A percentile compares a stretch with the other conserved stretches of the same genome.
phyloP scores from a whole-genome alignment of 2,113 vertebrate species.

The Epinephelus fuscoguttatus region DNA sequence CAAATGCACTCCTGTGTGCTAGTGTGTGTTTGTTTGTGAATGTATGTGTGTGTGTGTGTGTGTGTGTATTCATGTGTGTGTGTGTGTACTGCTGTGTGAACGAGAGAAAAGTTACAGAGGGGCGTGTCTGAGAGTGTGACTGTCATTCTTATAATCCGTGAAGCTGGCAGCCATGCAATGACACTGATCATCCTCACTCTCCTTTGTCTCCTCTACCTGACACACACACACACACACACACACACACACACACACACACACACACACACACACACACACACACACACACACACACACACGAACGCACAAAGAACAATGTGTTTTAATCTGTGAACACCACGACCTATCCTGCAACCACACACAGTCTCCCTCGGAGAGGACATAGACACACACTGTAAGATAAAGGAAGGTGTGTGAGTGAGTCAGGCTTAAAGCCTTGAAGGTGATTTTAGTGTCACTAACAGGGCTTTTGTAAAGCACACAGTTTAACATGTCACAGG shows the following conservation, averaged over 20 bases:
- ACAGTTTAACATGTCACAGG: background rate
- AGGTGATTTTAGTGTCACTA: slow-evolving; percentile 6
- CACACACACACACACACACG: slow-evolving; percentile 21
- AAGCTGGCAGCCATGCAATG: slow-evolving; percentile 54
- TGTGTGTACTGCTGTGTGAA: background rate
- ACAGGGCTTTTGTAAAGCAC: background rate
- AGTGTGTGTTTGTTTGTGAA: slow-evolving; percentile 30
- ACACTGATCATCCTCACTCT: slow-evolving; percentile 52
- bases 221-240: slow-evolving; percentile 33
- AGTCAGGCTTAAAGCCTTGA: slow-evolving; percentile 12
- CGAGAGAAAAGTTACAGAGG: slow-evolving; percentile 36
- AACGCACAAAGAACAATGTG: slow-evolving; percentile 3
- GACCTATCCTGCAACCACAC: slow-evolving; percentile 36
- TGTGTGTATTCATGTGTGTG: slow-evolving; percentile 8
- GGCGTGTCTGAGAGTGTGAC: slow-evolving; percentile 40
- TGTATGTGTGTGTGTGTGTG: background rate
- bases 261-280: slow-evolving; percentile 29
- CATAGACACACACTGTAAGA: background rate
- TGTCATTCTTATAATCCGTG: slow-evolving; percentile 58
- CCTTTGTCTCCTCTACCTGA: slow-evolving; percentile 63
- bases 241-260: slow-evolving; percentile 30
- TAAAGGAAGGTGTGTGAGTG: background rate
- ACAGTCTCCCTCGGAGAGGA: background rate
- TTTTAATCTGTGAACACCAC: slow-evolving; percentile 36
- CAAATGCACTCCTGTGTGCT: slow-evolving; percentile 54